These are phyloP conservation scores for Rutpela maculata DNA, from an alignment of 2,888 invertebrate species.

Conservation along the genomic window DNA sequence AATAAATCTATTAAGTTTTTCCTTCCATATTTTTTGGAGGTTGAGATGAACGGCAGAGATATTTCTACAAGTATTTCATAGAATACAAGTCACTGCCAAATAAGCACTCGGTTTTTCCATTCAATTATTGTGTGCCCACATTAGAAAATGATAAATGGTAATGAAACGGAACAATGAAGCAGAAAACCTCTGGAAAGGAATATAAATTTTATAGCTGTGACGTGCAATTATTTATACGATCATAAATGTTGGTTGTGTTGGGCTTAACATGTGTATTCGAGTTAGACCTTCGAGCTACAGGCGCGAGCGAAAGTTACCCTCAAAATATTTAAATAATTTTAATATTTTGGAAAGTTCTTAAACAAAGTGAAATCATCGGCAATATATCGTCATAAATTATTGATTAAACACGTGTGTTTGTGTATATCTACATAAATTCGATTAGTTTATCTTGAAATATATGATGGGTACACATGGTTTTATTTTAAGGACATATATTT, in stretches of 20 bases:
- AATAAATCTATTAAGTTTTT: too few relatives aligned
- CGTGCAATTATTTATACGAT: conserved; percentile 3
- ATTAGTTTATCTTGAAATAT: neutral
- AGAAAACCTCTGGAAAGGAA: neutral
- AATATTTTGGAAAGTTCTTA: conserved; percentile 1
- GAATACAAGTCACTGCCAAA: neutral
- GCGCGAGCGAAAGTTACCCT: conserved; percentile 7
- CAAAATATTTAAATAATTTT: conserved; percentile 7
- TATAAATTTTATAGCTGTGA: conserved; percentile 7
- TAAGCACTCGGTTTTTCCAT: neutral
- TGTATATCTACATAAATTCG: too few relatives aligned
- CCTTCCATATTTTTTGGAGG: too few relatives aligned
- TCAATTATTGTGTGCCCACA: neutral
- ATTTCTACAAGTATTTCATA: too few relatives aligned
- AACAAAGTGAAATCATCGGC: conserved; percentile 3
- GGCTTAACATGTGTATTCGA: neutral
- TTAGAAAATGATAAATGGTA: neutral
- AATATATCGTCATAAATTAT: neutral
- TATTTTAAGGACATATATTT: too few relatives aligned
- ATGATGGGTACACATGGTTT: too few relatives aligned
- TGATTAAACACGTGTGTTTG: neutral
- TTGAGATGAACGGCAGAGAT: too few relatives aligned
- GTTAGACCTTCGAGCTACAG: neutral
- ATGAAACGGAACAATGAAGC: neutral
- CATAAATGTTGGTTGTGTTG: conserved; percentile 1